These are phyloP conservation scores for Drosophila pegasa DNA, from an alignment of 2,888 invertebrate genomes.

Conservation along the genomic window DNA sequence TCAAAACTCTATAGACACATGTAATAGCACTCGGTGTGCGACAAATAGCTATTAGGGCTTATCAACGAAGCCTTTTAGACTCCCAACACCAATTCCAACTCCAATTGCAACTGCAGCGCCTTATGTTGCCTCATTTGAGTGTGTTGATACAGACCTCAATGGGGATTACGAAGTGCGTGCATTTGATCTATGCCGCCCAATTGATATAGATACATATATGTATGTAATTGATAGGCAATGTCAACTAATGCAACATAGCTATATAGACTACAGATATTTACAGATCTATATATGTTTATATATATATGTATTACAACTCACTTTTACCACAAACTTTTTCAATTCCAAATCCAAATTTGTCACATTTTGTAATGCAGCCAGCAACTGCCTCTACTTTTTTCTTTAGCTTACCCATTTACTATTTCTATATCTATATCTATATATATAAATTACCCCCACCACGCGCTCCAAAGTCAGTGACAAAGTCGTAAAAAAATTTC, in stretches of 20 bases:
- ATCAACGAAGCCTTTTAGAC: conserved; percentile 59
- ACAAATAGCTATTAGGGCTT: conserved; percentile 69
- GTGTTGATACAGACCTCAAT: conserved; percentile 83
- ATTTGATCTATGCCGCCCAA: conserved; percentile 64
- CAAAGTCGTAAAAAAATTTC: conserved; percentile 81
- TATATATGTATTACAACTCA: neutral
- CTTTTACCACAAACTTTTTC: neutral
- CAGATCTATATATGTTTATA: neutral
- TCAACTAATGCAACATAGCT: conserved; percentile 58
- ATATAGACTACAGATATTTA: neutral
- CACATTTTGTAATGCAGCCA: conserved; percentile 13
- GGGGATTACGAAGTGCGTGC: conserved; percentile 82
- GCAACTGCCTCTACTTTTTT: no score
- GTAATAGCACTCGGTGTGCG: conserved; percentile 34
- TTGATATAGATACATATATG: conserved; percentile 8
- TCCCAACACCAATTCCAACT: conserved; percentile 35
- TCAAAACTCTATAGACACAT: conserved; percentile 18
- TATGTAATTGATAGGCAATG: conserved; percentile 44
- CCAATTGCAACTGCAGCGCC: conserved; percentile 14
- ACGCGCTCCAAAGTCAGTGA: conserved; percentile 58
- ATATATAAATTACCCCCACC: conserved; percentile 54
- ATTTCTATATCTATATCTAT: conserved; percentile 37
- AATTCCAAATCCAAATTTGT: conserved; percentile 43
- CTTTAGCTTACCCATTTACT: conserved; percentile 10
- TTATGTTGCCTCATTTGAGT: conserved; percentile 8